Base-by-base conservation (phyloP, 2,797 vertebrate species). In the Okamejei kenojei region DNA sequence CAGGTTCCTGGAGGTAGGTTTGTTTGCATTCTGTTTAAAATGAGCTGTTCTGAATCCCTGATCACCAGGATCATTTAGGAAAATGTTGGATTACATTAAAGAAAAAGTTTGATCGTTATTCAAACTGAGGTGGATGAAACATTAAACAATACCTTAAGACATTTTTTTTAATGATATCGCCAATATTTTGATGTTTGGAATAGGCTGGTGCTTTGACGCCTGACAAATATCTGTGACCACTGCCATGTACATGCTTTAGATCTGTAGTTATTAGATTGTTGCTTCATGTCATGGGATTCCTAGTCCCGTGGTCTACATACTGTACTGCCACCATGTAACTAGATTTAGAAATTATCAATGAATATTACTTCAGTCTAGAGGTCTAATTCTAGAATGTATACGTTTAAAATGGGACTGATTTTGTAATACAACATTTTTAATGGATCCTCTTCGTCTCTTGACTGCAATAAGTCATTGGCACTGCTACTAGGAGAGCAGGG, bases 1-100 rank as follows among this genome's bases (percentile, higher is more conserved):
- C 99, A 99, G 94, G 99, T 99, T 35, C 99, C 99, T 45, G 99
- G 99, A 96, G 99, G 99, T 99, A 96, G 95, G 97, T 93, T 2
- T 63, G n/a, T 77, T 93, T 92, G 23, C 26, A 76, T 71, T 76
- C 71, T 38, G 29, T 74, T 54, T 45, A 54, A 92, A 74, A 92
- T 45, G 23, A 11, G 45, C 29, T 65, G 35, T 54, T 38, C 71
- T n/a, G 21, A 74, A 90, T n/a, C 9, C 65, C 63, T 71, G 86
- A 71, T 93, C 32, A 35, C 29, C 81, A 68, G n/a, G 1, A 8
- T 19, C 61, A 88, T 35, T 61, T 84, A 29, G 58, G 23, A 86
- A 86, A 6, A 15, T 63, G 29, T 65, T 88, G n/a, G 1, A 88
- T 35, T 65, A 6, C 15, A 35, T 1, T 13, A 61, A 61, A 17